Evolutionary conservation across 2,888 invertebrate genomes (phyloP), one percentile per base, ranked within the genome.

Genomic region (Heliconius erato): DNA sequence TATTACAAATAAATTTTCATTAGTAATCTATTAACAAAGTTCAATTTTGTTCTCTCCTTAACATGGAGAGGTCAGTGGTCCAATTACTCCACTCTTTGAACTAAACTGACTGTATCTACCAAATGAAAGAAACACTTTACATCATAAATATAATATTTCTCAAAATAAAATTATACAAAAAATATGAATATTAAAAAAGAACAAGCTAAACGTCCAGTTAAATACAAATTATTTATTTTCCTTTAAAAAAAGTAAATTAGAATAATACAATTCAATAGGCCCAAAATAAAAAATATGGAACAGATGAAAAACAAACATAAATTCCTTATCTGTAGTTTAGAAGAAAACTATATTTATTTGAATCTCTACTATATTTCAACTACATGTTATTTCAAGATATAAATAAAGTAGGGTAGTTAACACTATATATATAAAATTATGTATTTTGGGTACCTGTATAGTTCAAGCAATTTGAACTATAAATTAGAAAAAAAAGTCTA

Each of bases 201-300:
- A 71, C 71, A 71, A 12, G 11, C 69, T 71, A 40, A 40, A 69
- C 35, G n/a, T 71, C 12, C 40, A 71, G 71, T 40, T 44, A n/a
- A n/a, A 12, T 16, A 12, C 26, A 44, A 71, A 71, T n/a, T 71
- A 26, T 14, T 40, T 11, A 71, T n/a, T 71, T 68, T 54, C 19
- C 23, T 54, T n/a, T n/a, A 11, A n/a, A 59, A 19, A n/a, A n/a
- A 63, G n/a, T n/a, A 63, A 63, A n/a, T n/a, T 63, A n/a, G n/a
- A 63, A 63, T 12, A 63, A 63, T 9, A 11, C 1, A n/a, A 63
- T 12, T 68, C 32, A 68, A 23, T 26, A 68, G 32, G 68, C 26
- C 12, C 14, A 67, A 26, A 14, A 28, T 14, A 28, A 26, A 67
- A 67, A 14, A 26, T 26, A 65, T 65, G 65, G 26, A 65, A 65